Percentiles rank a stretch among this genome's conserved stretches.
These are phyloP conservation scores for Heterotis niloticus DNA, from an alignment of 2,113 vertebrate species.

Conservation along the genomic window DNA sequence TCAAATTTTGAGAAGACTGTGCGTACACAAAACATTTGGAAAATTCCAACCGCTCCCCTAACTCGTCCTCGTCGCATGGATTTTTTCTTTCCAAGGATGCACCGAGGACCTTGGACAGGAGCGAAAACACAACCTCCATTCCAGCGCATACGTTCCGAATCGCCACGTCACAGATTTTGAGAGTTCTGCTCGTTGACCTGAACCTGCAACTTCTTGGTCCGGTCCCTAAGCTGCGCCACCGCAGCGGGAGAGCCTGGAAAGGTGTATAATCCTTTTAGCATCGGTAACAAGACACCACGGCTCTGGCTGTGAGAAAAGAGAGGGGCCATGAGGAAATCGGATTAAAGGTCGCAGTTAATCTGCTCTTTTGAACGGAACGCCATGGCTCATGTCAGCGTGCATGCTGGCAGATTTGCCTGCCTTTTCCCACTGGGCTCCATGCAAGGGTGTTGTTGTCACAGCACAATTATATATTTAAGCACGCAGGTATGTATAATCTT, in stretches of 20 bases:
- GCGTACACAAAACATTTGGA: no score
- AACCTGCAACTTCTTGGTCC: no score
- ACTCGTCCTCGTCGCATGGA: no score
- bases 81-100: no score
- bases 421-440: not conserved
- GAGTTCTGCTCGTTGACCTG: no score
- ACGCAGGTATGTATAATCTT: constrained; percentile 3
- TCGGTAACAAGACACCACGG: constrained; percentile 7
- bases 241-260: not conserved
- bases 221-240: no score
- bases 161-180: no score
- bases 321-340: not conserved
- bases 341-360: constrained; percentile 7
- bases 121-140: no score
- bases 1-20: no score
- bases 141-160: no score
- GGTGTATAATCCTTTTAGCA: not conserved
- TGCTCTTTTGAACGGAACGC: constrained; percentile 5
- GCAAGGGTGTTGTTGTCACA: not conserved
- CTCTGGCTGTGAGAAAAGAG: not conserved
- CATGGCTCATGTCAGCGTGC: not conserved
- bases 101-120: no score
- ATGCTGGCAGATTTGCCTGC: not conserved
- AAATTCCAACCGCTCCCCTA: no score
- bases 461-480: not conserved